These are phyloP conservation scores for Lepilemur ruficaudatus DNA, from an alignment of 2,797 vertebrate species.

Conservation along the genomic window DNA sequence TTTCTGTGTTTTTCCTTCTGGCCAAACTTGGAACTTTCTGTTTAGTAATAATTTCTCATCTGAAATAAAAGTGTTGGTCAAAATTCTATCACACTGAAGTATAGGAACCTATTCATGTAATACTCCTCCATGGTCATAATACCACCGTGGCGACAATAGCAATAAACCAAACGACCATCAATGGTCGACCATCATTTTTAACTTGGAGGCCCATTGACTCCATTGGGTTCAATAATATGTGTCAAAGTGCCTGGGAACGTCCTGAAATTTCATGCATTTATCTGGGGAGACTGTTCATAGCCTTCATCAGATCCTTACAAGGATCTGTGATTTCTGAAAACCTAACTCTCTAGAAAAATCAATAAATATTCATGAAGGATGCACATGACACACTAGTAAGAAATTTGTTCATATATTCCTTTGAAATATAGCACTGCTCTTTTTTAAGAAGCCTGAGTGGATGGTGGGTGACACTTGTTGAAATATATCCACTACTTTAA, in stretches of 20 bases:
- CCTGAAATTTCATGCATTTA: not conserved
- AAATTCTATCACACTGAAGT: not conserved
- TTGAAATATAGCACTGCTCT: slow-evolving; percentile 29
- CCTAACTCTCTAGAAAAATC: not conserved
- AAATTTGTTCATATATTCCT: slow-evolving; percentile 20
- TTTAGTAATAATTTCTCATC: not conserved
- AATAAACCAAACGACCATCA: not conserved
- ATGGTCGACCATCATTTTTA: not conserved
- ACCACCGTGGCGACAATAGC: not conserved
- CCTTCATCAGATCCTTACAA: not conserved
- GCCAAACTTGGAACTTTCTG: not conserved
- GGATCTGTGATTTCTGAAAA: not conserved
- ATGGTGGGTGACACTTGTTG: not conserved
- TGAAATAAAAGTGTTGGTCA: not conserved
- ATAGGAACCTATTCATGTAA: not conserved
- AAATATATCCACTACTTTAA: slow-evolving; percentile 40
- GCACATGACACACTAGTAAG: slow-evolving; percentile 3
- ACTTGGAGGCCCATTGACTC: not conserved
- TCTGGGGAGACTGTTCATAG: not conserved
- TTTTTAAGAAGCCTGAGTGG: slow-evolving; percentile 30
- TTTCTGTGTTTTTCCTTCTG: not conserved
- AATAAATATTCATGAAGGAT: slow-evolving; percentile 26
- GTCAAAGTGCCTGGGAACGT: not conserved
- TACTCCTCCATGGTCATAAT: not conserved
- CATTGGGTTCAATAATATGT: not conserved